A percentile compares a stretch with the other conserved stretches of the same genome.
Evolutionary conservation across 2,888 invertebrate genomes (phyloP).

Genomic region (Hypsopygia costalis): DNA sequence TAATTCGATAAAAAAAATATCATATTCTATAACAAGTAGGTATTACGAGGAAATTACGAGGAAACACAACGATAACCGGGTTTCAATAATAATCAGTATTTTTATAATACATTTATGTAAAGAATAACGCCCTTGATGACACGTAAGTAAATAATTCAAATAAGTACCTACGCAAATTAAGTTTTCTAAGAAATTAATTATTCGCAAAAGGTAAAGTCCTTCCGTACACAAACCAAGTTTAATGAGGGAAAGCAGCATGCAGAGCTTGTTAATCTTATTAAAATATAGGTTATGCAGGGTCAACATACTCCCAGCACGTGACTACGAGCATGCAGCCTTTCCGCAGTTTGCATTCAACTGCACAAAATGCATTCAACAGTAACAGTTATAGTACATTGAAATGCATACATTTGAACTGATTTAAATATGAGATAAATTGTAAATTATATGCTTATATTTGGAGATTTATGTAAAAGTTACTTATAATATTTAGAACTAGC

Average conservation of each 20-base stretch:
- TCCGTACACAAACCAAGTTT: background rate
- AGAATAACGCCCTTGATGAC: too few species aligned
- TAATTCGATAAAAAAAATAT: too few species aligned
- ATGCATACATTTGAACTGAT: background rate
- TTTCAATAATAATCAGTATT: too few species aligned
- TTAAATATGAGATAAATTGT: background rate
- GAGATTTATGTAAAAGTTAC: too few species aligned
- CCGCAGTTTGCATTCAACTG: background rate
- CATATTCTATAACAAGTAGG: too few species aligned
- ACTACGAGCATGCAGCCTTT: conserved; percentile 1
- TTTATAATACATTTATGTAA: too few species aligned
- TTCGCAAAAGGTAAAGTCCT: background rate
- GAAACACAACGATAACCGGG: too few species aligned
- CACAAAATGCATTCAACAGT: conserved; percentile 1
- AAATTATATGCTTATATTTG: too few species aligned
- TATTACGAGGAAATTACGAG: too few species aligned
- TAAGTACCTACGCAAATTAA: too few species aligned
- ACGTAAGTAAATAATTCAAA: too few species aligned
- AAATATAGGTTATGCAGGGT: conserved; percentile 7
- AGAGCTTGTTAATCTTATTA: conserved; percentile 7
- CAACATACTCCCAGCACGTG: conserved; percentile 8
- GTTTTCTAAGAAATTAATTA: background rate
- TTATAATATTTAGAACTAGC: too few species aligned
- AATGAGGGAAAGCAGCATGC: conserved; percentile 5
- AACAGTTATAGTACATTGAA: background rate